A percentile compares a stretch with the other conserved stretches of the same genome.
These are phyloP conservation scores for Sylvicola cinctus DNA, from an alignment of 2,888 invertebrate genomes.

Conservation along the genomic window DNA sequence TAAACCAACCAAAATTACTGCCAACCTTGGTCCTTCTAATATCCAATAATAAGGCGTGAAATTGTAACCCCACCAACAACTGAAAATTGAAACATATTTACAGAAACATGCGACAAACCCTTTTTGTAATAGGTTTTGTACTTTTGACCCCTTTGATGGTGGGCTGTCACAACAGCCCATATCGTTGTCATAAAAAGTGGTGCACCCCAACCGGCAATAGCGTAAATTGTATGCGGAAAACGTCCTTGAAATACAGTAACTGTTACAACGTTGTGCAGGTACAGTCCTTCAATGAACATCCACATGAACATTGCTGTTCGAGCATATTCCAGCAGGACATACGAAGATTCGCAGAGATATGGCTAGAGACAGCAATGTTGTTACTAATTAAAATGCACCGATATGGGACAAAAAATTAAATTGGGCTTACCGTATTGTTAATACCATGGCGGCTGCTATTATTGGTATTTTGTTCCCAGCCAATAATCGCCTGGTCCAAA, in stretches of 20 bases:
- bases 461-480: slow-evolving; percentile 19
- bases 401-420: background rate
- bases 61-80: slow-evolving; percentile 70
- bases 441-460: slow-evolving; percentile 29
- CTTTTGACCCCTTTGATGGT: slow-evolving; percentile 27
- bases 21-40: slow-evolving; percentile 66
- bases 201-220: slow-evolving; percentile 51
- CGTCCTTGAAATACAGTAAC: slow-evolving; percentile 45
- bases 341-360: slow-evolving; percentile 56
- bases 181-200: slow-evolving; percentile 43
- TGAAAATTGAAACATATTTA: slow-evolving; percentile 7
- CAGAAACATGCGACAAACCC: background rate
- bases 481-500: slow-evolving; percentile 44
- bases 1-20: slow-evolving; percentile 65
- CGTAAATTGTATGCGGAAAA: slow-evolving; percentile 34
- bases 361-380: slow-evolving; percentile 32
- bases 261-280: slow-evolving; percentile 68
- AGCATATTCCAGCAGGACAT: slow-evolving; percentile 68
- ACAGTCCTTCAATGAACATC: slow-evolving; percentile 92
- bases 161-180: slow-evolving; percentile 44
- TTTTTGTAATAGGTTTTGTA: too few species aligned
- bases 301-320: slow-evolving; percentile 85
- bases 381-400: background rate
- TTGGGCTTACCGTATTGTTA: slow-evolving; percentile 40
- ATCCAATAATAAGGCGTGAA: slow-evolving; percentile 70